Percentiles rank a stretch among this genome's conserved stretches.
Conservation (phyloP, 2,797 vertebrate species). For the Mormyrops boulengeri region DNA sequence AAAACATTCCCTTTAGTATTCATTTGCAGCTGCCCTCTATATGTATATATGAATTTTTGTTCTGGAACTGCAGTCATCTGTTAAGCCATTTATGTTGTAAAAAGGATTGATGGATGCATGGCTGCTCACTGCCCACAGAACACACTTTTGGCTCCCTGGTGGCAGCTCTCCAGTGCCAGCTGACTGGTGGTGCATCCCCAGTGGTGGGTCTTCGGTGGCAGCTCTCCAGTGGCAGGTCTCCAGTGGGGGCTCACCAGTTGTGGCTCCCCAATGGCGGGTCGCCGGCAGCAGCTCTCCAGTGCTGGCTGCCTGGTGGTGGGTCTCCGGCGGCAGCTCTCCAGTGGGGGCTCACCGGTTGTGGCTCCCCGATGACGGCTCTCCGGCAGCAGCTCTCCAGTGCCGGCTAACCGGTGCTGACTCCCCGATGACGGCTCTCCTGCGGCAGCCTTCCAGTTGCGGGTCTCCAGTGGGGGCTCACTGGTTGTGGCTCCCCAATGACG, state of each 20-base stretch:
- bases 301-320: not conserved
- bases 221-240: not conserved
- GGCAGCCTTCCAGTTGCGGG: not conserved
- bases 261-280: not conserved
- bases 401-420: not conserved
- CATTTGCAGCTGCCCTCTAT: not conserved
- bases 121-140: not conserved
- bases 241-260: not conserved
- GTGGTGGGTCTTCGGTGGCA: not conserved
- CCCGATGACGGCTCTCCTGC: not conserved
- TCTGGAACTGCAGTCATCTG: not conserved
- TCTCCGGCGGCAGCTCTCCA: not conserved
- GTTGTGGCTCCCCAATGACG: not conserved
- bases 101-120: not conserved
- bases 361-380: not conserved
- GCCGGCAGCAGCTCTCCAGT: not conserved
- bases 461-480: not conserved
- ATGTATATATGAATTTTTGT: not conserved
- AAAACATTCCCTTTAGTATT: not conserved
- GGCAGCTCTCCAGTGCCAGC: not conserved
- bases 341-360: not conserved
- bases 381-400: not conserved
- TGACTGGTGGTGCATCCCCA: not conserved
- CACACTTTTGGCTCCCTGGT: not conserved
- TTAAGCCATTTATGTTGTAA: not conserved